Evolutionary conservation across 2,113 vertebrate species (phyloP), one percentile per base, ranked within the genome.

Genomic region (Tachysurus fulvidraco): DNA sequence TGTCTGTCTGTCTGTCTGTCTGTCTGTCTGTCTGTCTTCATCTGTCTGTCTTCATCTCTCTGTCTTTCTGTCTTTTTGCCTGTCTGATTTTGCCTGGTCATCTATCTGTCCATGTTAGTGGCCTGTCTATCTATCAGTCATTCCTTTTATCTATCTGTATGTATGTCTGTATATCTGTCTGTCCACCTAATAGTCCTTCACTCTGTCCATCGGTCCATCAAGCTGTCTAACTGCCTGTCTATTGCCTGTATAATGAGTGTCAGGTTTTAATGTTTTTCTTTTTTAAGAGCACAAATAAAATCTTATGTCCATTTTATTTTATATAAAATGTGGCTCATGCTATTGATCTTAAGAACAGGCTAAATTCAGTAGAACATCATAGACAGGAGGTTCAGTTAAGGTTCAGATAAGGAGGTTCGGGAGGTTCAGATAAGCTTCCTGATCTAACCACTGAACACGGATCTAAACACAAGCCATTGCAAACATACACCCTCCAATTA

Each of bases 401-500:
- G 77, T 54, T 67, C 67, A 82, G 88, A 89, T 57, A 69, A 65
- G 10, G 50, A 65, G 10, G 50, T 30, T 62, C 50, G 52, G n/a
- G 50, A 81, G 69, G 14, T 44, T 25, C 78, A 83, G 85, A 86
- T 80, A 88, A 83, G 82, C 69, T 54, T 85, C 54, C 65, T 85
- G 50, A 80, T 88, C 52, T 84, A 89, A 86, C 73, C 71, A 64
- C 57, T 81, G 86, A 83, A 87, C 60, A 73, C 69, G 76, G 83
- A 89, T 87, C 87, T 81, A 87, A 84, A 79, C 77, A 76, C 74
- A 93, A 95, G 93, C 95, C 91, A 94, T n/a, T 81, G 81, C 81
- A 89, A 92, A 91, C 86, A 93, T 95, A 95, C 96, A 88, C 95
- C 95, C 94, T 96, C 93, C 95, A 93, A 86, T 91, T 95, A 93